Conservation (phyloP, 2,888 invertebrate species). For the Drosophila nigricruria region DNA sequence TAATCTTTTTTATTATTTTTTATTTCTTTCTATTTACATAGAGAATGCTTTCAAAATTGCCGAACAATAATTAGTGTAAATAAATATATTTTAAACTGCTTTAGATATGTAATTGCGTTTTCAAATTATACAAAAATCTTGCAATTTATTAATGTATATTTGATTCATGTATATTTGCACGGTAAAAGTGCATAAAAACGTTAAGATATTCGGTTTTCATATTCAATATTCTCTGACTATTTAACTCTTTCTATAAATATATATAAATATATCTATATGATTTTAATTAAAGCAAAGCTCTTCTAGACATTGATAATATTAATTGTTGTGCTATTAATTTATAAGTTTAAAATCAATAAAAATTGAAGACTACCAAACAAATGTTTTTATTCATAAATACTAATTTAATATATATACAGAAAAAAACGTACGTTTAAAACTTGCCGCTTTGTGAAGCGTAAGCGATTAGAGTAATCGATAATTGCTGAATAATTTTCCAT, state of each 20-base stretch:
- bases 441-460: neutral
- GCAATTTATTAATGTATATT: constrained; percentile 26
- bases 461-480: constrained; percentile 16
- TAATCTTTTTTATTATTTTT: constrained; percentile 24
- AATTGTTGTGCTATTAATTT: constrained; percentile 71
- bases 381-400: neutral
- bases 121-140: constrained; percentile 38
- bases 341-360: constrained; percentile 61
- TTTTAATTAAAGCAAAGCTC: constrained; percentile 56
- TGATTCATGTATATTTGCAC: constrained; percentile 31
- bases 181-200: constrained; percentile 32
- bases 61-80: constrained; percentile 69
- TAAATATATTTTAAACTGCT: constrained; percentile 51
- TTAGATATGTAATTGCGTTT: constrained; percentile 47
- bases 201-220: constrained; percentile 31
- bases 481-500: neutral
- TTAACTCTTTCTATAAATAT: constrained; percentile 15
- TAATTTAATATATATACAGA: neutral
- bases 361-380: constrained; percentile 9
- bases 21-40: constrained; percentile 16
- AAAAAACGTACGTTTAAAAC: neutral
- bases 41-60: constrained; percentile 47
- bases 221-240: constrained; percentile 35
- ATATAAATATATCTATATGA: constrained; percentile 24
- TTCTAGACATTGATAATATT: constrained; percentile 55